Percentiles rank a stretch among this genome's conserved stretches.
Conservation (phyloP, 2,797 vertebrate genomes). For the Cynodonichthys magdalenae region DNA sequence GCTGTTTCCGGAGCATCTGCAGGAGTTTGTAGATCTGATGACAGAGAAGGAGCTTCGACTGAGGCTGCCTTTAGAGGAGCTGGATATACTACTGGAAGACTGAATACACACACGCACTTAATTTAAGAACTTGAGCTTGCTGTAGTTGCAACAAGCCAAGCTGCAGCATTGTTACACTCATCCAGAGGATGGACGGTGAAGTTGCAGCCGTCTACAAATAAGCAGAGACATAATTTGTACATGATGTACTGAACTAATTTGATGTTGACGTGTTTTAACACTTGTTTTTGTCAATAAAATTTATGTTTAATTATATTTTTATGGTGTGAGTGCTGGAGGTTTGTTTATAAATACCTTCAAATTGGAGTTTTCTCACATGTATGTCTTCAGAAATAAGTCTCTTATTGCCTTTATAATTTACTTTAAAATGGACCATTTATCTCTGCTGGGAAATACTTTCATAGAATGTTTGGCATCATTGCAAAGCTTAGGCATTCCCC, state of each 20-base stretch:
- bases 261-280: conserved; percentile 27
- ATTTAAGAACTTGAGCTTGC: conserved; percentile 14
- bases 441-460: no score
- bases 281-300: conserved; percentile 44
- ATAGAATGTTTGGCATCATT: no score
- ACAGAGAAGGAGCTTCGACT: conserved; percentile 88
- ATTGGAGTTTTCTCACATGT: no score
- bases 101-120: conserved; percentile 64
- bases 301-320: background rate
- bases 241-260: conserved; percentile 10
- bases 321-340: conserved; percentile 2
- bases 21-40: conserved; percentile 84
- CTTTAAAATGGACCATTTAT: no score
- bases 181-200: conserved; percentile 6
- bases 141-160: conserved; percentile 1
- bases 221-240: background rate
- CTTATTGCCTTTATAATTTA: no score
- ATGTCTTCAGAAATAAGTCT: no score
- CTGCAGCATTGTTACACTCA: conserved; percentile 4
- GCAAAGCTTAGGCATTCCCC: no score
- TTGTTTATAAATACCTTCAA: background rate
- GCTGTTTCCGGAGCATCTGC: conserved; percentile 84
- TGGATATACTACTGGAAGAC: conserved; percentile 92
- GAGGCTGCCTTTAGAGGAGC: conserved; percentile 89
- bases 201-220: conserved; percentile 9